These are phyloP conservation scores for Lasioglossum baleicum DNA, from an alignment of 1,140 invertebrate genomes.

Conservation along the genomic window DNA sequence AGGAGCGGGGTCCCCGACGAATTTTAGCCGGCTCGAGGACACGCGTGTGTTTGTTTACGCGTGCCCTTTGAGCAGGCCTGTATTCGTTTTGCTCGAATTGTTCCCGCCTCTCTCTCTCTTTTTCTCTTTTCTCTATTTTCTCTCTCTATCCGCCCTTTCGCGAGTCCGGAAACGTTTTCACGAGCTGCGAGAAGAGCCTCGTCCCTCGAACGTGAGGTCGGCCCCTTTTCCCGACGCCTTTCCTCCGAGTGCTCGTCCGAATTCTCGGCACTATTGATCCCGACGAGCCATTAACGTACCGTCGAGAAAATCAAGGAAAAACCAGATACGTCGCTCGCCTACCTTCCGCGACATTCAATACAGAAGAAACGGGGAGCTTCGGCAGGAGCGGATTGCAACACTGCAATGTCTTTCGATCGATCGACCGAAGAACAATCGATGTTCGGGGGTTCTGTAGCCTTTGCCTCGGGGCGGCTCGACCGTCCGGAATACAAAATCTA, in stretches of 20 bases:
- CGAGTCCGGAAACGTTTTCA: not conserved
- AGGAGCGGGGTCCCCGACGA: not conserved
- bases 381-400: too few relatives aligned
- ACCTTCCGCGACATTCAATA: not conserved
- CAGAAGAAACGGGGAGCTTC: not conserved
- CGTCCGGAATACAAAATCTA: too few relatives aligned
- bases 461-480: not conserved
- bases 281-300: slow-evolving; percentile 9
- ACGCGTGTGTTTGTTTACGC: slow-evolving; percentile 9
- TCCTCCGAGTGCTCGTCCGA: not conserved
- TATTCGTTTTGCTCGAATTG: too few relatives aligned
- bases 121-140: too few relatives aligned
- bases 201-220: not conserved
- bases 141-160: too few relatives aligned
- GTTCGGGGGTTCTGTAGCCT: not conserved
- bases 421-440: not conserved
- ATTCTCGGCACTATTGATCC: slow-evolving; percentile 22
- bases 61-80: too few relatives aligned
- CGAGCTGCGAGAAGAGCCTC: not conserved
- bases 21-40: not conserved
- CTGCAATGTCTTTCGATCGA: not conserved
- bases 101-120: too few relatives aligned
- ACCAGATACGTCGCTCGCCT: too few relatives aligned
- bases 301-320: not conserved
- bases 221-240: not conserved